Base-by-base conservation (phyloP, 1,140 invertebrate species). In the Protaetia brevitarsis region DNA sequence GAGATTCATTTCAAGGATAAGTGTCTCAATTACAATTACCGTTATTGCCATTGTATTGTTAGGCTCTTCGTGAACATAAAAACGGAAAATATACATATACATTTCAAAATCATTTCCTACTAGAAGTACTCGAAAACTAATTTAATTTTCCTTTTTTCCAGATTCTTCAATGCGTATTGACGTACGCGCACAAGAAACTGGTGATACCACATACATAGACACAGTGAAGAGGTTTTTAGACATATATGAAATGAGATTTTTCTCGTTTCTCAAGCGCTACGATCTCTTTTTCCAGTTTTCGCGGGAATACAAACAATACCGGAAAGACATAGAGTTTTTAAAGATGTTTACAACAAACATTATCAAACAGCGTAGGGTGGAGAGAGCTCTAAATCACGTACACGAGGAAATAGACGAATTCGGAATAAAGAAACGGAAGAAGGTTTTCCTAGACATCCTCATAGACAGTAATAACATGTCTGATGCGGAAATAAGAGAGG, bases 141-240 rank as follows among this genome's bases (percentile, higher is more conserved):
- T n/a, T n/a, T n/a, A n/a, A n/a, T 13, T 37, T 10, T 8, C 16
- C 10, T 10, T 45, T 45, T 61, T 1, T 16, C 19, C 27, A 61
- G 59, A 61, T 11, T 34, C 59, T 34, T 61, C 59, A 0, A 61
- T 61, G 59, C 16, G 59, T n/a, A 61, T 61, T 21, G 31, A 61
- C 16, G 28, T 23, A 19, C 31, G 36, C 6, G 19, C 6, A 2
- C 59, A 61, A 61, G 19, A 34, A 34, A 30, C 26, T 26, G 30
- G n/a, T 4, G 59, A 61, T 34, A 61, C 59, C 19, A 16, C 59
- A 13, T 61, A 61, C 19, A 61, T 61, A 21, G 31, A 61, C n/a
- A 31, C 59, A 5, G 59, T 61, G 19, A 30, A 61, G 11, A 30
- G 16, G 11, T 61, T 61, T 30, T 16, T 61, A 21, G 59, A 61